Conservation (phyloP, 2,888 invertebrate genomes). For the Phalangium opilio region DNA sequence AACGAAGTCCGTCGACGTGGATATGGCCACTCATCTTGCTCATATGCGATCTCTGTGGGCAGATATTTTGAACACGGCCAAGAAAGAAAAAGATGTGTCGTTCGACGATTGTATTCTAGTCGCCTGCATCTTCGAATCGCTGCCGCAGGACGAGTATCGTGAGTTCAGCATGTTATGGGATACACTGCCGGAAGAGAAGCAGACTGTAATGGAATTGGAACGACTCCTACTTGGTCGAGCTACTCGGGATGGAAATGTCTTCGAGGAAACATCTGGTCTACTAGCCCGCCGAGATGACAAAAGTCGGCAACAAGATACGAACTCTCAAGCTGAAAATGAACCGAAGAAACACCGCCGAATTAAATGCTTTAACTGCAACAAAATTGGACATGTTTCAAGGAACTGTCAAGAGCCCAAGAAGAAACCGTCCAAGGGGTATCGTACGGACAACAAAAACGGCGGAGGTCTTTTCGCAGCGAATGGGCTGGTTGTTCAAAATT, state of each 20-base stretch:
- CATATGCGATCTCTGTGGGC: slow-evolving; percentile 5
- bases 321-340: background rate
- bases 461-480: too few relatives aligned
- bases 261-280: too few relatives aligned
- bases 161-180: slow-evolving; percentile 5
- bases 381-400: slow-evolving; percentile 1
- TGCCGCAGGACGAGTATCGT: slow-evolving; percentile 5
- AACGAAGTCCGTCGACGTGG: too few relatives aligned
- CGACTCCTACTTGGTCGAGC: too few relatives aligned
- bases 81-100: slow-evolving; percentile 1
- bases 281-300: too few relatives aligned
- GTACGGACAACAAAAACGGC: too few relatives aligned
- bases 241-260: too few relatives aligned
- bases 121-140: slow-evolving; percentile 1
- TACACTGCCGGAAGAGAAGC: slow-evolving; percentile 4
- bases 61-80: background rate
- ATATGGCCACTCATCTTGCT: background rate
- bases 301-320: too few relatives aligned
- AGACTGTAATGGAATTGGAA: background rate
- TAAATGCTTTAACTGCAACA: slow-evolving; percentile 2
- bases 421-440: too few relatives aligned
- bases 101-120: slow-evolving; percentile 2
- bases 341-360: slow-evolving; percentile 7
- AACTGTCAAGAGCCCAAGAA: background rate
- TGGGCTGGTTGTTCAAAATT: too few relatives aligned